Evolutionary conservation across 2,797 vertebrate genomes (phyloP).

Genomic region (Acipenser oxyrinchus): DNA sequence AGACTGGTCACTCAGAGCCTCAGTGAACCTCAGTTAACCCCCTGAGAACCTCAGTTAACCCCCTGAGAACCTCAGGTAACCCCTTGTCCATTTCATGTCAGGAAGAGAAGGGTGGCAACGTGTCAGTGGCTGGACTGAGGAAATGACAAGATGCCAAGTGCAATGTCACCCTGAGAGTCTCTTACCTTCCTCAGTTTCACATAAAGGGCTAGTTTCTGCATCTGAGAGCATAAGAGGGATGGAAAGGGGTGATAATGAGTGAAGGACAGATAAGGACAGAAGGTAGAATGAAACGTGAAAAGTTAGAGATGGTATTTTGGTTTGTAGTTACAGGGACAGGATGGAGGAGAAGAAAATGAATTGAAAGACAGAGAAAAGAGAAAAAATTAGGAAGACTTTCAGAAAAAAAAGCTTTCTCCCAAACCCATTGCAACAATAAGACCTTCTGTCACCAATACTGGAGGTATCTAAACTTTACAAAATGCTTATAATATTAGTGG

Average conservation of each 20-base stretch:
- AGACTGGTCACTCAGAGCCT: no score
- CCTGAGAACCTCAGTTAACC: no score
- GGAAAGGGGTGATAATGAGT: constrained; percentile 24
- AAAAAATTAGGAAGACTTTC: constrained; percentile 22
- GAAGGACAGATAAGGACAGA: constrained; percentile 17
- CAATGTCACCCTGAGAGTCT: constrained; percentile 24
- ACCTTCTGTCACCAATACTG: no score
- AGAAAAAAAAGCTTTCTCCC: no score
- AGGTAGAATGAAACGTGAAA: constrained; percentile 23
- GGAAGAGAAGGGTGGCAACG: not conserved
- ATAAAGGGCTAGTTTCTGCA: constrained; percentile 54
- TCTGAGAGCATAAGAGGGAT: constrained; percentile 56
- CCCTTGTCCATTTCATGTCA: not conserved
- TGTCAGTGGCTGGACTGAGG: not conserved
- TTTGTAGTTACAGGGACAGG: constrained; percentile 12
- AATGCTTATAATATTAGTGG: no score
- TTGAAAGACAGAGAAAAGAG: constrained; percentile 6
- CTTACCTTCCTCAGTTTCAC: constrained; percentile 79
- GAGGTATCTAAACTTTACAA: no score
- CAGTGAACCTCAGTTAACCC: no score
- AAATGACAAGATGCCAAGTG: not conserved
- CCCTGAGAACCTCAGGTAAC: no score
- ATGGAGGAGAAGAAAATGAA: not conserved
- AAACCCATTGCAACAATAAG: no score
- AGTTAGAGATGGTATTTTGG: no score